Conservation (phyloP, 2,888 invertebrate genomes). For the Cyclophora punctaria region DNA sequence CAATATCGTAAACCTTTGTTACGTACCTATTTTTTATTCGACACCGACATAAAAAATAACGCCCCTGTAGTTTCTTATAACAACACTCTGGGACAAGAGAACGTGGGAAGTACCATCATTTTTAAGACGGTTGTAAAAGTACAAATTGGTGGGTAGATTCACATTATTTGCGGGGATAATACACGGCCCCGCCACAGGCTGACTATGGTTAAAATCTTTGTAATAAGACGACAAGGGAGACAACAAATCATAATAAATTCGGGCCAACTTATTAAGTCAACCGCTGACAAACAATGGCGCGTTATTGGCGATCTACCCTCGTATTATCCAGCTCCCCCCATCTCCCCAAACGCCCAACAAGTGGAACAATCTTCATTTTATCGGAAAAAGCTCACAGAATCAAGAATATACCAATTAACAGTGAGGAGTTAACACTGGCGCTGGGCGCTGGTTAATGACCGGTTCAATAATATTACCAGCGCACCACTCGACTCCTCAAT, state of each 20-base stretch:
- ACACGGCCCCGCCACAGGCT: conserved; percentile 20
- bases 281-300: conserved; percentile 71
- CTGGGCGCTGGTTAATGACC: not conserved
- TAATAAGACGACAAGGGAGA: conserved; percentile 65
- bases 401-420: conserved; percentile 65
- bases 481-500: not conserved
- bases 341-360: conserved; percentile 42
- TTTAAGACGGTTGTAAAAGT: conserved; percentile 40
- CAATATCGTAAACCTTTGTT: conserved; percentile 26
- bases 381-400: conserved; percentile 62
- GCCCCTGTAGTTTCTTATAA: conserved; percentile 27
- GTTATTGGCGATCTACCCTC: conserved; percentile 71
- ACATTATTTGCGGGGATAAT: conserved; percentile 33
- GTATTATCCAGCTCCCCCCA: conserved; percentile 52
- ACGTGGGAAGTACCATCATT: conserved; percentile 25
- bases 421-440: conserved; percentile 35
- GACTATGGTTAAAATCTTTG: conserved; percentile 50
- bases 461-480: not conserved
- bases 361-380: conserved; percentile 62
- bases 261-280: conserved; percentile 70
- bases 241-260: conserved; percentile 73
- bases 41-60: conserved; percentile 27
- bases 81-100: conserved; percentile 23
- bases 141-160: conserved; percentile 34
- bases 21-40: conserved; percentile 24